Evolutionary conservation across 1,140 invertebrate genomes (phyloP), one percentile per base, ranked within the genome.

Genomic region (Drosophila lowei): DNA sequence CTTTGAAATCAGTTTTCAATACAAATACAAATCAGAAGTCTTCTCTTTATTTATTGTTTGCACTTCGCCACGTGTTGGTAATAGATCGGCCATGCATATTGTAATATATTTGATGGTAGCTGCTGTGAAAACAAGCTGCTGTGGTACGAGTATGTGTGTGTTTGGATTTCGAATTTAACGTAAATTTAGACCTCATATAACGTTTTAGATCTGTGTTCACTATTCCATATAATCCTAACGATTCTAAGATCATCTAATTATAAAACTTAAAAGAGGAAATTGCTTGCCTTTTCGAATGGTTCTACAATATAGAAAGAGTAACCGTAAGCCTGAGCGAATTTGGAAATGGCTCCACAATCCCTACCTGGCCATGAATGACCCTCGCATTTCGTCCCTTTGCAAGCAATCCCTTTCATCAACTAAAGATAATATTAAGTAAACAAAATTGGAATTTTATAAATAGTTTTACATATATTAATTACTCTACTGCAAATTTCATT

Each of bases 401-500:
- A 8, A 9, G 0, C 21, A 13, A 38, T 41, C 38, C 30, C 30
- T 53, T 11, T 21, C 23, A 30, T 57, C 7, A 76, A 65, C 44
- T 66, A 65, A 58, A 57, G 60, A 63, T 59, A 63, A 48, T 44
- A 72, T 77, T 66, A 71, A 58, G 47, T 66, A 86, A 71, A 62
- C 77, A 44, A 84, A 34, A 62, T 62, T 48, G 41, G 42, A 57
- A 43, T 71, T 81, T 65, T 77, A 88, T 88, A 85, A 85, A 85
- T 85, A 77, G 52, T 75, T 64, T 44, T 85, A 76, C 52, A 75
- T 75, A 81, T 88, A 78, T 78, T 77, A 77, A 86, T 79, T 77
- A 67, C 59, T 59, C 81, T 81, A 88, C 81, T 74, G 56, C 58
- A 75, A 78, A 85, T 86, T 85, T 80, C 77, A 85, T 88, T 85